phyloP scores from a whole-genome alignment of 1,140 invertebrate genomes.

The Thaumetopoea pityocampa region DNA sequence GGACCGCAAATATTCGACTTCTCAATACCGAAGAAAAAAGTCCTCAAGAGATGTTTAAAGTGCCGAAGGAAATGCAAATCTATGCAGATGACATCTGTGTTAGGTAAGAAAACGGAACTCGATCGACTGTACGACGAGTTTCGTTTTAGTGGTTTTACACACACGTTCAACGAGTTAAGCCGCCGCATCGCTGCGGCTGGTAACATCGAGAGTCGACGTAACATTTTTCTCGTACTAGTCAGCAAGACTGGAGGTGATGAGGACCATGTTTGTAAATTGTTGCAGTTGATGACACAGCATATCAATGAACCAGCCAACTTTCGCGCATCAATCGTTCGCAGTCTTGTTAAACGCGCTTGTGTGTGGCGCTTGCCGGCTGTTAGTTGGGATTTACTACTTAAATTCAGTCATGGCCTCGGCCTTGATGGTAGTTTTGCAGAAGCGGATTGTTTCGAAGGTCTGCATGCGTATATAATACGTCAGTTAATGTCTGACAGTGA shows the following conservation, averaged over 20 bases:
- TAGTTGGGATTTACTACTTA: constrained; percentile 34
- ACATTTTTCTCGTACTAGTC: constrained; percentile 48
- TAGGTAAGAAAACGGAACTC: constrained; percentile 19
- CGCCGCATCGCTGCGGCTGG: constrained; percentile 30
- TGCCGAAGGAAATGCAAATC: no score
- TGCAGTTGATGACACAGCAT: constrained; percentile 32
- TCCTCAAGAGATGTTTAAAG: neutral
- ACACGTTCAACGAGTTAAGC: constrained; percentile 37
- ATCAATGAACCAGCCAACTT: constrained; percentile 42
- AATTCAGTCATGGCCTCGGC: constrained; percentile 37
- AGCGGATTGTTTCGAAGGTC: constrained; percentile 36
- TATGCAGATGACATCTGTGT: neutral
- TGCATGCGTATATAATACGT: constrained; percentile 45
- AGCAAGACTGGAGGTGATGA: constrained; percentile 45
- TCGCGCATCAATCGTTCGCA: constrained; percentile 42
- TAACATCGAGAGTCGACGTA: constrained; percentile 34
- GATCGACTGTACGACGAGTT: constrained; percentile 43
- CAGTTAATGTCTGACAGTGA: constrained; percentile 22
- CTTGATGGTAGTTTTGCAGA: constrained; percentile 29
- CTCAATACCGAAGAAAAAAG: neutral
- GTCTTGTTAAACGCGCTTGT: constrained; percentile 39
- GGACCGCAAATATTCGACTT: neutral
- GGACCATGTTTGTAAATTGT: constrained; percentile 30
- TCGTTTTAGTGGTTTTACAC: constrained; percentile 39
- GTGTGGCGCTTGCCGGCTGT: constrained; percentile 39